Conservation (phyloP, 2,888 invertebrate species). For the Camponotus fellah region DNA sequence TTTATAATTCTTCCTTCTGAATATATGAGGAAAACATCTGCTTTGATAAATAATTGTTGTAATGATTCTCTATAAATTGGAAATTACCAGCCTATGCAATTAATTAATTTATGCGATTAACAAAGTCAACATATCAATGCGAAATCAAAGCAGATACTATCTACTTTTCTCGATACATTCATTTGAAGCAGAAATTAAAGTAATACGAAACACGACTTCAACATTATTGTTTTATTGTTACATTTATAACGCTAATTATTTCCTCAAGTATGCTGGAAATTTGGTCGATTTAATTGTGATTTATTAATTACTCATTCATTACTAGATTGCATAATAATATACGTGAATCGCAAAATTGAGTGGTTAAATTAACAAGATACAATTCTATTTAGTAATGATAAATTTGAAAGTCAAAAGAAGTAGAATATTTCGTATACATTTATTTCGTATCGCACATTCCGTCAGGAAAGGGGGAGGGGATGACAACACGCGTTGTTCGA, state of each 20-base stretch:
- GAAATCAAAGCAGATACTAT: not conserved
- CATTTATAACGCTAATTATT: not conserved
- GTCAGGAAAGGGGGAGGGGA: not conserved
- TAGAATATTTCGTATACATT: not conserved
- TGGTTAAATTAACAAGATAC: not conserved
- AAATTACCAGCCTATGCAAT: not conserved
- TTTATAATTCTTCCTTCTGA: not conserved
- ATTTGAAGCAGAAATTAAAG: not conserved
- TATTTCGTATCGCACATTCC: not conserved
- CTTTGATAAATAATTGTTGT: not conserved
- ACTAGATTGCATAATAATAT: not conserved
- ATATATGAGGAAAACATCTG: not conserved
- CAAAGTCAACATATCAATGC: not conserved
- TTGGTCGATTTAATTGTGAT: not conserved
- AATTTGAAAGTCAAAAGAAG: not conserved
- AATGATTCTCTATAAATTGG: not conserved
- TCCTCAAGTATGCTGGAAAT: not conserved
- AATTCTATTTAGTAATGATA: not conserved
- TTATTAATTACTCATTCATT: not conserved
- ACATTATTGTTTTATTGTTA: not conserved
- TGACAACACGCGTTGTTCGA: not conserved
- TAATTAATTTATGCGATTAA: not conserved
- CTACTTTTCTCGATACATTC: not conserved
- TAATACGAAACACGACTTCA: not conserved
- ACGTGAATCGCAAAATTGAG: not conserved